These are phyloP conservation scores for Andrena dorsata DNA, from an alignment of 2,888 invertebrate genomes.

Conservation along the genomic window DNA sequence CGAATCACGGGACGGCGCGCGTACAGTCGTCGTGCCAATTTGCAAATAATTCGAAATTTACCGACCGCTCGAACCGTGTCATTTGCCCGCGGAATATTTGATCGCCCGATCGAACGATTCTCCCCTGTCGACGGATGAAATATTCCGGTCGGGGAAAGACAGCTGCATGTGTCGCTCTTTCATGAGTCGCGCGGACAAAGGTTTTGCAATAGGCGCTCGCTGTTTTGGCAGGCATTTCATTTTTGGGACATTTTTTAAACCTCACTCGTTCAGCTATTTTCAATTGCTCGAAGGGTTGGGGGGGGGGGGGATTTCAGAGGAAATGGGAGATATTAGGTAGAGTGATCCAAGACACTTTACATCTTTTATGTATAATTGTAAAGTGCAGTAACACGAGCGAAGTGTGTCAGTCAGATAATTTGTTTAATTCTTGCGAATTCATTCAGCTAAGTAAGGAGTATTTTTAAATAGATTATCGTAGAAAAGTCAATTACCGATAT, in stretches of 20 bases:
- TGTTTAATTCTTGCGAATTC: too few relatives aligned
- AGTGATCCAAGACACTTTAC: too few relatives aligned
- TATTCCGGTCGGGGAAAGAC: slow-evolving; percentile 31
- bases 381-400: too few relatives aligned
- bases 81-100: slow-evolving; percentile 52
- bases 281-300: too few relatives aligned
- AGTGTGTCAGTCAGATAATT: too few relatives aligned
- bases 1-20: not conserved
- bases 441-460: too few relatives aligned
- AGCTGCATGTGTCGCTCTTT: slow-evolving; percentile 20
- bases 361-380: too few relatives aligned
- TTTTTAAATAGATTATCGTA: too few relatives aligned
- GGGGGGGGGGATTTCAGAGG: too few relatives aligned
- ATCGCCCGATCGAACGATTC: slow-evolving; percentile 43
- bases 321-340: too few relatives aligned
- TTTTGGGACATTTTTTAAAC: not conserved
- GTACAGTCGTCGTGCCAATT: slow-evolving; percentile 45
- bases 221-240: not conserved
- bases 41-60: slow-evolving; percentile 57
- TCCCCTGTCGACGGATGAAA: slow-evolving; percentile 30
- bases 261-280: too few relatives aligned
- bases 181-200: not conserved
- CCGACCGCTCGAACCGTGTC: slow-evolving; percentile 34
- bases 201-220: not conserved
- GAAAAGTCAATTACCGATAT: too few relatives aligned